Evolutionary conservation across 1,140 invertebrate genomes (phyloP).

Genomic region (Calosoma granatense): DNA sequence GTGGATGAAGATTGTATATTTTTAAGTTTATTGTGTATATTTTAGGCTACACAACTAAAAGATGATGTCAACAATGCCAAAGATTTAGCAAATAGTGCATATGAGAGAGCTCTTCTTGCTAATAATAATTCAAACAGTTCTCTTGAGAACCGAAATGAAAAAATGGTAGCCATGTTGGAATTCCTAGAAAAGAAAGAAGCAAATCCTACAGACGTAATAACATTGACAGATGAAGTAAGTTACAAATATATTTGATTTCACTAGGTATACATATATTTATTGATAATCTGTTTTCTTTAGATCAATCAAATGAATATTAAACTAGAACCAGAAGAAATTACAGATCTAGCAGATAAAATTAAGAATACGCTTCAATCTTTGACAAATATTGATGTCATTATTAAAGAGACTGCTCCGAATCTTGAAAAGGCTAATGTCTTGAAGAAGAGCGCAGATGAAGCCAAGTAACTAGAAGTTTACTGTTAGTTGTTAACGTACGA

Average conservation of each 20-base stretch:
- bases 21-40: too few relatives aligned
- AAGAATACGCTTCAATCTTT: constrained; percentile 74
- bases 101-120: constrained; percentile 38
- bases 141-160: constrained; percentile 40
- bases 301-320: constrained; percentile 44
- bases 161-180: constrained; percentile 59
- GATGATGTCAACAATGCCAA: constrained; percentile 42
- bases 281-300: constrained; percentile 13
- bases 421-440: constrained; percentile 60
- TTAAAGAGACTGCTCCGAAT: constrained; percentile 73
- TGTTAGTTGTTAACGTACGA: too few relatives aligned
- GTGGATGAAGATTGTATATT: too few relatives aligned
- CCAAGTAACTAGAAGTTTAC: constrained; percentile 69
- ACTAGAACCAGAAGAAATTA: constrained; percentile 76
- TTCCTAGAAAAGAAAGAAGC: constrained; percentile 67
- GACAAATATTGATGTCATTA: constrained; percentile 83
- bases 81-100: constrained; percentile 39
- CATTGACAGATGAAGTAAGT: constrained; percentile 66
- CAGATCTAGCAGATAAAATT: constrained; percentile 69
- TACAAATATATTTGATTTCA: constrained; percentile 9
- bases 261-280: constrained; percentile 7
- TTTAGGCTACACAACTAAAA: constrained; percentile 40
- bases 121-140: constrained; percentile 37
- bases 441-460: constrained; percentile 62
- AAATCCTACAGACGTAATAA: constrained; percentile 69